Evolutionary conservation across 2,797 vertebrate genomes (phyloP).

Genomic region (Mus spretus): DNA sequence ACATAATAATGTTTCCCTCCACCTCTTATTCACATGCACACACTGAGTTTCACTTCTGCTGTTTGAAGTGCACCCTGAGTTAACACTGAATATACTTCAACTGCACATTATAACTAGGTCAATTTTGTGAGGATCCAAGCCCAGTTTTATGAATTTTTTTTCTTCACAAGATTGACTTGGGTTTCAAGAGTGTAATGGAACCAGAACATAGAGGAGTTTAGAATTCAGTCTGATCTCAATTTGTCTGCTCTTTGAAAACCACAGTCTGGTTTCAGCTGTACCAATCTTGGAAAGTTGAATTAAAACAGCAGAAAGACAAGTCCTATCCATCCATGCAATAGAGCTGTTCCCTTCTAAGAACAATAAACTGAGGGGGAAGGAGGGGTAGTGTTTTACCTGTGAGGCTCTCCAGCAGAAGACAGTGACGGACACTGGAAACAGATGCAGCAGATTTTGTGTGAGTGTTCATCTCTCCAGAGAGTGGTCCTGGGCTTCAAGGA

Average conservation of each 20-base stretch:
- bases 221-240: conserved; percentile 81
- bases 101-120: conserved; percentile 80
- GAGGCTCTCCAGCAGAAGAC: conserved; percentile 6
- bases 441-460: neutral
- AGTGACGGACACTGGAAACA: conserved; percentile 36
- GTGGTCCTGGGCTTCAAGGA: neutral
- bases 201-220: conserved; percentile 83
- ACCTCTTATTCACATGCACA: conserved; percentile 41
- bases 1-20: conserved; percentile 67
- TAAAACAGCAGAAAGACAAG: conserved; percentile 42
- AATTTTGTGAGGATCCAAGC: conserved; percentile 71
- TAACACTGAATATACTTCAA: conserved; percentile 48
- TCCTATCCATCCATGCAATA: conserved; percentile 40
- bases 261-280: conserved; percentile 82
- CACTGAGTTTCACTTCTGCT: conserved; percentile 72
- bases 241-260: conserved; percentile 82
- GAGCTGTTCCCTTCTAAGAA: conserved; percentile 42
- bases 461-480: conserved; percentile 16
- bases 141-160: conserved; percentile 74
- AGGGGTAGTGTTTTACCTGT: conserved; percentile 18
- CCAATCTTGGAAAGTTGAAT: conserved; percentile 71
- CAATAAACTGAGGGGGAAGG: neutral
- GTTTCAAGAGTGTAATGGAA: conserved; percentile 85
- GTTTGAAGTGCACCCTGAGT: conserved; percentile 35
- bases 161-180: conserved; percentile 77